These are phyloP conservation scores for Luscinia megarhynchos DNA, from an alignment of 2,797 vertebrate genomes.

Conservation along the genomic window DNA sequence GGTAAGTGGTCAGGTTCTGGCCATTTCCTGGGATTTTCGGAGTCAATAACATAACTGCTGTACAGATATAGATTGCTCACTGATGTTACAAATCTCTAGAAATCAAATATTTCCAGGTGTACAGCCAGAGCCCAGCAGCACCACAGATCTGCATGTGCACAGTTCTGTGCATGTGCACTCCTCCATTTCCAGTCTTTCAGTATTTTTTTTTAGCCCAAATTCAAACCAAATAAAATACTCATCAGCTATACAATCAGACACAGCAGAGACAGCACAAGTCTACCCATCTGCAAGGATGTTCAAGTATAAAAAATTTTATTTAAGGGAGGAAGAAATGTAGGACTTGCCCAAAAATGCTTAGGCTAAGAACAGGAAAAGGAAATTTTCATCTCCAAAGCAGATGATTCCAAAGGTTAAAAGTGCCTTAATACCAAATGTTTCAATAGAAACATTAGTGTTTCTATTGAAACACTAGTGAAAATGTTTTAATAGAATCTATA, in stretches of 20 bases:
- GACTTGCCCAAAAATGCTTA: neutral
- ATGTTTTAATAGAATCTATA: neutral
- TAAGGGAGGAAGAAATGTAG: neutral
- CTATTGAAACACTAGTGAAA: too few relatives aligned
- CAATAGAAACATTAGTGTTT: neutral
- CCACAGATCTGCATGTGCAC: neutral
- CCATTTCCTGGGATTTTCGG: neutral
- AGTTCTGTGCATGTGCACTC: fast-evolving
- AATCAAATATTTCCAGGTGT: neutral
- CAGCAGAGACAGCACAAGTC: neutral
- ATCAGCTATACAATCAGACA: neutral
- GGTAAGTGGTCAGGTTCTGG: neutral
- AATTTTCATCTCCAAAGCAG: neutral
- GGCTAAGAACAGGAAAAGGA: neutral
- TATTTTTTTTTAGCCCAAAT: neutral
- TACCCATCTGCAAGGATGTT: neutral
- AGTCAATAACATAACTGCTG: neutral
- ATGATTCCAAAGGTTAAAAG: neutral
- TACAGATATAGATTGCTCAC: neutral
- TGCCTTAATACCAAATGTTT: neutral
- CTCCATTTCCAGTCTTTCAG: neutral
- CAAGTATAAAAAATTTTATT: neutral
- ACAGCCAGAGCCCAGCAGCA: neutral
- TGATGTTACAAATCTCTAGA: neutral
- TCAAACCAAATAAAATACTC: neutral